Percentiles rank a stretch among this genome's conserved stretches.
These are phyloP conservation scores for Ormyrus pomaceus DNA, from an alignment of 2,888 invertebrate genomes.

Conservation along the genomic window DNA sequence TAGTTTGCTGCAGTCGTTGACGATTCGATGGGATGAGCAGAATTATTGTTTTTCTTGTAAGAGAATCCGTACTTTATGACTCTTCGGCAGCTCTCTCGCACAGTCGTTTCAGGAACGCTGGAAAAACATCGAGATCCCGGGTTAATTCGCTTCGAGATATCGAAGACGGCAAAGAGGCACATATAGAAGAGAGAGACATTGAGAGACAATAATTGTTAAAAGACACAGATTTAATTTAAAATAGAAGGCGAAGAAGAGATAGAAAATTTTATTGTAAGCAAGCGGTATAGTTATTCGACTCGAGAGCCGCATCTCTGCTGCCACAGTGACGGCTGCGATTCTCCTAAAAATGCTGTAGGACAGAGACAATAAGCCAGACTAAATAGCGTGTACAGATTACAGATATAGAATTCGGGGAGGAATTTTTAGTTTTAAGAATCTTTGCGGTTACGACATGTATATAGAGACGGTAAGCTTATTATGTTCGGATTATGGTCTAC, in stretches of 20 bases:
- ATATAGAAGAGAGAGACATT: too few relatives aligned
- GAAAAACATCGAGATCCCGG: conserved; percentile 46
- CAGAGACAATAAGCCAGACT: conserved; percentile 41
- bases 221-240: background rate
- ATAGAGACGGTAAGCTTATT: conserved; percentile 21
- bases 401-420: too few relatives aligned
- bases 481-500: conserved; percentile 57
- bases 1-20: too few relatives aligned
- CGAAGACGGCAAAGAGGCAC: too few relatives aligned
- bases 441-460: too few relatives aligned
- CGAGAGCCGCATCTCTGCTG: conserved; percentile 65
- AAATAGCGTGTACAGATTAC: background rate
- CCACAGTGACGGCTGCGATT: conserved; percentile 65
- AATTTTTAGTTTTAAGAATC: too few relatives aligned
- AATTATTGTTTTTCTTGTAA: too few relatives aligned
- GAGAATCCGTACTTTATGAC: background rate
- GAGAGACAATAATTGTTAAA: too few relatives aligned
- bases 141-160: too few relatives aligned
- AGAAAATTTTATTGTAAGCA: conserved; percentile 19
- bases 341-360: conserved; percentile 62
- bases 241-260: background rate
- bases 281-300: conserved; percentile 65
- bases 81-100: conserved; percentile 78
- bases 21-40: too few relatives aligned
- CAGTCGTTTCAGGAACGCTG: conserved; percentile 89